Evolutionary conservation across 1,140 invertebrate genomes (phyloP).

Genomic region (Drosophila teissieri): DNA sequence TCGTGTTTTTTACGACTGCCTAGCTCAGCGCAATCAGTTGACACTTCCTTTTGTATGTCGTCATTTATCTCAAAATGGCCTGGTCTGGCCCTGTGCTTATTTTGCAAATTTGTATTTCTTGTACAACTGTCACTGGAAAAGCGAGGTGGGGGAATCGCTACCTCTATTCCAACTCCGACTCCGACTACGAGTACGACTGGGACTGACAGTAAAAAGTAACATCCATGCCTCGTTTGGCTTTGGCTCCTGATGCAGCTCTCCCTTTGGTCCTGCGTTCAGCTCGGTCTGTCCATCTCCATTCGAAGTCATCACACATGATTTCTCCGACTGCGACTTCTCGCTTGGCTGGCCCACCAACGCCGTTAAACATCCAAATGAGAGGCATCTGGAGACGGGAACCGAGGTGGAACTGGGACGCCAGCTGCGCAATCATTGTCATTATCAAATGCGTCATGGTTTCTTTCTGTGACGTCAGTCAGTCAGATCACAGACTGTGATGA

Average conservation of each 20-base stretch:
- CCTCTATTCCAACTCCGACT: background rate
- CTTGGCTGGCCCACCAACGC: constrained; percentile 53
- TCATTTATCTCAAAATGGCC: constrained; percentile 73
- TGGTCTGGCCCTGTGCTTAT: constrained; percentile 66
- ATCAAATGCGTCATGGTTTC: constrained; percentile 79
- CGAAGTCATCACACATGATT: constrained; percentile 66
- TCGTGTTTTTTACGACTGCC: constrained; percentile 76
- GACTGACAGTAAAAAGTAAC: constrained; percentile 68
- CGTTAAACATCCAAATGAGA: constrained; percentile 66
- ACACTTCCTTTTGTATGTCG: constrained; percentile 82
- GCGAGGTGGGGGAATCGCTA: constrained; percentile 13
- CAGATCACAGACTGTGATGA: constrained; percentile 49
- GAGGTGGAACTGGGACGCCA: constrained; percentile 1
- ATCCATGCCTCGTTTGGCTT: constrained; percentile 55
- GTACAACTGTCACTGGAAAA: constrained; percentile 74
- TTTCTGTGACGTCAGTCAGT: constrained; percentile 51
- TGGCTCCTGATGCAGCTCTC: constrained; percentile 1
- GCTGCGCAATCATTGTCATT: constrained; percentile 76
- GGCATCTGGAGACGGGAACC: constrained; percentile 7
- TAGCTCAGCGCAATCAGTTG: constrained; percentile 82
- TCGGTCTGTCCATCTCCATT: constrained; percentile 44
- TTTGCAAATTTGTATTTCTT: constrained; percentile 83
- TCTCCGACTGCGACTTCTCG: constrained; percentile 27
- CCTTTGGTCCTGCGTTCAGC: background rate
- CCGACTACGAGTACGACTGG: constrained; percentile 4